These are phyloP conservation scores for Eira barbara DNA, from an alignment of 2,113 vertebrate species.

Conservation along the genomic window DNA sequence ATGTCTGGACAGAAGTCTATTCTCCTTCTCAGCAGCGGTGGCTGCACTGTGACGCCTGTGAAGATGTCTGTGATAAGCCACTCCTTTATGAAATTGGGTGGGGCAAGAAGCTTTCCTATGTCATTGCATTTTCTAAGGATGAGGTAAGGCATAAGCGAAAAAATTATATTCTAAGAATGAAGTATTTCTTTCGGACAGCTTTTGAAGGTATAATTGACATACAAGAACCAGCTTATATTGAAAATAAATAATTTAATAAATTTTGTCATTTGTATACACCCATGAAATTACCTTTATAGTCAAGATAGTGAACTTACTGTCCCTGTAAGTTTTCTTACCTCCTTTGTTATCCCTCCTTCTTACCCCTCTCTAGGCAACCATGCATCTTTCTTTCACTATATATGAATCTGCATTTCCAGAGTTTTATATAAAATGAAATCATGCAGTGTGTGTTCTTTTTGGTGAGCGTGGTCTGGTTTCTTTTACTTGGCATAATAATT, in stretches of 20 bases:
- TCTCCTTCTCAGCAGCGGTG: constrained; percentile 92
- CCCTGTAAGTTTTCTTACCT: background rate
- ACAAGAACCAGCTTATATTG: background rate
- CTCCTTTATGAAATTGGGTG: constrained; percentile 97
- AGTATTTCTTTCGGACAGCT: background rate
- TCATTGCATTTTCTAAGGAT: constrained; percentile 97
- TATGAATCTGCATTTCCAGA: background rate
- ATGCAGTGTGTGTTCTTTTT: background rate
- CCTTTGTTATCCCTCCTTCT: background rate
- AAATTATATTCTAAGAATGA: background rate
- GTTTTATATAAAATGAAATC: background rate
- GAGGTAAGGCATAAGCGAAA: constrained; percentile 84
- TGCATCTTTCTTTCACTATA: background rate
- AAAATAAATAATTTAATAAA: background rate
- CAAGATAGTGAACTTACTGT: background rate
- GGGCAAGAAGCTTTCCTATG: constrained; percentile 95
- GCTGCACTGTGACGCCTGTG: constrained; percentile 97
- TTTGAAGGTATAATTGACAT: background rate
- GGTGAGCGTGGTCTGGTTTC: background rate
- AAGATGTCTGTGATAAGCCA: constrained; percentile 94
- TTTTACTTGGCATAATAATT: background rate
- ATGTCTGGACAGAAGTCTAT: constrained; percentile 98
- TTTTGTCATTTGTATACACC: background rate
- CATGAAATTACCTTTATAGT: background rate
- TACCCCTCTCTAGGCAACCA: background rate